Evolutionary conservation across 1,140 invertebrate species (phyloP), one percentile per base, ranked within the genome.

Genomic region (Thaumetopoea pityocampa): DNA sequence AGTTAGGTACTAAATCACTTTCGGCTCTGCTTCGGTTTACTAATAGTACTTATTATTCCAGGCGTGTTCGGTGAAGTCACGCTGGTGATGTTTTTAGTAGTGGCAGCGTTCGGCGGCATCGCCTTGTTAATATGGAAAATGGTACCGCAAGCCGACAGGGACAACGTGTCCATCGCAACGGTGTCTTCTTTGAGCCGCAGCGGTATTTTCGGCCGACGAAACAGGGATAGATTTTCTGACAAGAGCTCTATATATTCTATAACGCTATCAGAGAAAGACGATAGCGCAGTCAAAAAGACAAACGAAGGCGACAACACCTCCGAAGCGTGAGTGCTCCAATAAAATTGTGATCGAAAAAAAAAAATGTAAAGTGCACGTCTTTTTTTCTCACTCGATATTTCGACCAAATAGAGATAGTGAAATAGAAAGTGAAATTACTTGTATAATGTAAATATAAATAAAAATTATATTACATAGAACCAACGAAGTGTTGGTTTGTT

Each of bases 221-320:
- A 80, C 43, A 68, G 70, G 40, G 71, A 78, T 24, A 54, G 68
- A 64, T 76, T 85, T 46, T 84, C 78, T 1, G 80, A 85, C 34
- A 43, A 61, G 57, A 79, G 79, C 40, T 86, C 85, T 0, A 66
- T 86, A 5, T 86, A 86, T 40, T 86, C 85, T 0, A 85, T 86
- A 32, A 81, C 78, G 0, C 47, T 86, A 17, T 85, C 85, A 10
- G 85, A 86, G 47, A 82, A 76, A 53, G 77, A 80, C 10, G 76
- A 81, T 18, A 69, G 72, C 20, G 41, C 46, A 3, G 49, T 61
- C 6, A 84, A 79, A 43, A 83, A 79, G 51, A 24, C 60, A 9
- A 67, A 51, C 26, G 72, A 80, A 9, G 58, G 60, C 3, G 85
- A 85, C 17, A 81, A 86, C 49, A 84, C 82, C 32, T 85, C 85